Percentiles rank a stretch among this genome's conserved stretches.
Evolutionary conservation across 2,113 vertebrate genomes (phyloP).

Genomic region (Saguinus imperator): DNA sequence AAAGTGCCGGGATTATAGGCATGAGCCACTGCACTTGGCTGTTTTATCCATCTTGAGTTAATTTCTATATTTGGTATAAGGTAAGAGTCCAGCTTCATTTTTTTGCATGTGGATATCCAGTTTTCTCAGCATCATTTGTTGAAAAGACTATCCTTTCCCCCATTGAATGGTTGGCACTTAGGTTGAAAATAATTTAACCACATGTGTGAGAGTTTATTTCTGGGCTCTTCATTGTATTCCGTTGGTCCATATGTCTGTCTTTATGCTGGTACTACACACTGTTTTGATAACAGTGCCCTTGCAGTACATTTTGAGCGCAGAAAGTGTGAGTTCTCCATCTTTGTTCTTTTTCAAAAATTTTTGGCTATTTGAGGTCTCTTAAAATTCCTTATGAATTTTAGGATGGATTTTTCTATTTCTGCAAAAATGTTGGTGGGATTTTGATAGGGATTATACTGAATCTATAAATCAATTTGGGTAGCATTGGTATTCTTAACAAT

Average conservation of each 20-base stretch:
- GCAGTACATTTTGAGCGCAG: constrained; percentile 27
- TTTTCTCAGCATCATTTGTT: neutral
- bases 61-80: neutral
- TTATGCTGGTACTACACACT: neutral
- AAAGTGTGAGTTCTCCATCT: neutral
- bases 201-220: neutral
- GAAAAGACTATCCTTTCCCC: neutral
- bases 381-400: constrained; percentile 28
- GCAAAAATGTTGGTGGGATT: neutral
- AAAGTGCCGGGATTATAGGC: too few relatives aligned
- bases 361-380: neutral
- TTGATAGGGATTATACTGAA: neutral
- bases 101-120: neutral
- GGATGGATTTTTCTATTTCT: neutral
- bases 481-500: neutral
- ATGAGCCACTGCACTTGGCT: too few relatives aligned
- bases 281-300: constrained; percentile 10
- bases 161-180: neutral
- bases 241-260: neutral
- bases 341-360: constrained; percentile 1
- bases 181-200: neutral
- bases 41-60: neutral
- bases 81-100: neutral
- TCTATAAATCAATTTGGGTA: neutral
- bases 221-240: neutral